Conservation (phyloP, 2,113 vertebrate species). For the Dicaeum eximium region DNA sequence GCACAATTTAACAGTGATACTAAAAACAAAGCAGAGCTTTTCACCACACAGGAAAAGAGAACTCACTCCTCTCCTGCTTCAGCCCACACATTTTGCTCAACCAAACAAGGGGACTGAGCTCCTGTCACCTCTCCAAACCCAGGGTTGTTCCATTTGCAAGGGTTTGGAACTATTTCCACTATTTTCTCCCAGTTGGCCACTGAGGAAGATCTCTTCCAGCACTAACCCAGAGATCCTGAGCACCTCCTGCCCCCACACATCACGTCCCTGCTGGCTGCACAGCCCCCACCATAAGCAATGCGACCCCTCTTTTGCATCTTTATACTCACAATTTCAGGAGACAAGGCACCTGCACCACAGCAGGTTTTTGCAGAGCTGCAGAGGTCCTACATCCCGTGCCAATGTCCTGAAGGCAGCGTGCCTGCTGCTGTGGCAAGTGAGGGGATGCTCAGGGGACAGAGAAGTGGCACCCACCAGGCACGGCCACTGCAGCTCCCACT, state of each 20-base stretch:
- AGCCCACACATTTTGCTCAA: neutral
- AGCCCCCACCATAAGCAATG: neutral
- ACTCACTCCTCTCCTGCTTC: neutral
- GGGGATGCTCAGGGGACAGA: neutral
- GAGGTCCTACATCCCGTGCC: neutral
- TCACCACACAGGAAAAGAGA: neutral
- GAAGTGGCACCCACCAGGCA: neutral
- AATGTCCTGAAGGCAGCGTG: neutral
- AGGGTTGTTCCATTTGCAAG: neutral
- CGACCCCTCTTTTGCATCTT: fast-evolving
- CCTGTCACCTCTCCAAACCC: neutral
- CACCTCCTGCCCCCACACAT: neutral
- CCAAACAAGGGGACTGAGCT: neutral
- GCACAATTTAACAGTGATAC: neutral
- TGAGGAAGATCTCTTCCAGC: neutral
- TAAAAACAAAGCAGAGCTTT: neutral
- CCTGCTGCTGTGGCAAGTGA: neutral
- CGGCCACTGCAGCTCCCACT: neutral
- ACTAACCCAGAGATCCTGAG: neutral
- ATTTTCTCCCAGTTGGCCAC: neutral
- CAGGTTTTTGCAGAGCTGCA: neutral
- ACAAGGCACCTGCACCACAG: neutral
- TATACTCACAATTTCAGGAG: neutral
- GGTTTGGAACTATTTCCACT: neutral
- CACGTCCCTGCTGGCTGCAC: fast-evolving